Evolutionary conservation across 2,113 vertebrate genomes (phyloP).

Genomic region (Sitta europaea): DNA sequence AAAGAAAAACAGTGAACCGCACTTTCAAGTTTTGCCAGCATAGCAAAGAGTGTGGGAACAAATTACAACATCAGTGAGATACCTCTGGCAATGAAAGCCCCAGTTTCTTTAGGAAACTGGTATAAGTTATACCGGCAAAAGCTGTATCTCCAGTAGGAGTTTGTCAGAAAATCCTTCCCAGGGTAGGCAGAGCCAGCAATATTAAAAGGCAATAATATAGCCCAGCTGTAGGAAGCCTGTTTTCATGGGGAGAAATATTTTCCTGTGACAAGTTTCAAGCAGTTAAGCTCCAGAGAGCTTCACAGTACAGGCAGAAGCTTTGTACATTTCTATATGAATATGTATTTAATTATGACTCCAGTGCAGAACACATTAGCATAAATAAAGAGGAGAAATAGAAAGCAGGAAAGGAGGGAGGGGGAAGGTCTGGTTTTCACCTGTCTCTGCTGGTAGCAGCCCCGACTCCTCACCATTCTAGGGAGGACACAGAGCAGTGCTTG

Average conservation of each 20-base stretch:
- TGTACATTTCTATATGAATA: slow-evolving; percentile 35
- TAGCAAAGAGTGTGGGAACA: slow-evolving; percentile 61
- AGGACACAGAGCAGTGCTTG: background rate
- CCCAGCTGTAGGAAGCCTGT: slow-evolving; percentile 51
- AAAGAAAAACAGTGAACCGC: slow-evolving; percentile 29
- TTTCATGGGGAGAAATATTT: slow-evolving; percentile 57
- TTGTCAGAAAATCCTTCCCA: slow-evolving; percentile 56
- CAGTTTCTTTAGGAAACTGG: slow-evolving; percentile 58
- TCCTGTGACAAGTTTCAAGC: slow-evolving; percentile 52
- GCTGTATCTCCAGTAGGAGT: slow-evolving; percentile 44
- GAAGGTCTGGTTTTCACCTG: background rate
- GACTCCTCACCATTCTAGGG: background rate
- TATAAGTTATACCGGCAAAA: slow-evolving; percentile 33
- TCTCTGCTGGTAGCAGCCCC: background rate
- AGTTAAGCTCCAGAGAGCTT: slow-evolving; percentile 41
- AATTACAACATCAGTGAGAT: slow-evolving; percentile 54
- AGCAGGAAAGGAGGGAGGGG: background rate
- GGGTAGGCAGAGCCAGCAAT: slow-evolving; percentile 34
- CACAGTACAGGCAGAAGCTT: slow-evolving; percentile 9
- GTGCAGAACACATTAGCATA: slow-evolving; percentile 55
- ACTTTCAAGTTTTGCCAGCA: slow-evolving; percentile 63
- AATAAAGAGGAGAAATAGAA: slow-evolving; percentile 55
- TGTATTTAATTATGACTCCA: slow-evolving; percentile 42
- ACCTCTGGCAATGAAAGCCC: slow-evolving; percentile 59
- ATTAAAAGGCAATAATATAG: slow-evolving; percentile 57